Evolutionary conservation across 2,797 vertebrate species (phyloP), one percentile per base, ranked within the genome.

Genomic region (Vespertilio murinus): DNA sequence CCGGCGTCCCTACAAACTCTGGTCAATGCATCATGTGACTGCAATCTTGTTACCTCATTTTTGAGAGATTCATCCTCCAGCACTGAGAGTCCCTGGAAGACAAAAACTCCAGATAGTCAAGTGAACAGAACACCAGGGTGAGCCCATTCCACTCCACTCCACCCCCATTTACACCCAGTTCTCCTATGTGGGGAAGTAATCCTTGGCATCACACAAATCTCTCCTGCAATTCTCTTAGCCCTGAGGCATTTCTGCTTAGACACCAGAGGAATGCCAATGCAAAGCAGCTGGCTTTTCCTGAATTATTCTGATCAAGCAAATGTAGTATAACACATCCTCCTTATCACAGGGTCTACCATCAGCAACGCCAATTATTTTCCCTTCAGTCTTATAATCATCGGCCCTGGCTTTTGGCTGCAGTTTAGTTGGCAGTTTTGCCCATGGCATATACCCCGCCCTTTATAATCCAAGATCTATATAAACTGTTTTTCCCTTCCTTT

Each of bases 361-460:
- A 59, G 20, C 49, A 35, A 93, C 59, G 40, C 56, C 59, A 47
- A 52, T 54, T n/a, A 12, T 70, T 85, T 93, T 86, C 70, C 77
- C 71, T 81, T 87, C 30, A 59, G 9, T 56, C 30, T 30, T n/a
- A 3, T 10, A 73, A 78, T 45, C 40, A 47, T 18, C 64, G 40
- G 52, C 52, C 74, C 33, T 59, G 91, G 38, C 74, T 92, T 1
- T 30, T 49, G 71, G 25, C 38, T 54, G 22, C 64, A 64, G 28
- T 84, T 93, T 30, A 71, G 23, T 28, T 86, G 80, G 11, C 71
- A 75, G 25, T 79, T 95, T 70, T 96, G 77, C 16, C 42, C 14
- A 2, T 30, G n/a, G 13, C 28, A 20, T 45, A 22, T n/a, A 16
- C 28, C 14, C 33, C 5, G 18, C 49, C n/a, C 13, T 75, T 79